Base-by-base conservation (phyloP, 2,888 invertebrate species). In the Theretra japonica region DNA sequence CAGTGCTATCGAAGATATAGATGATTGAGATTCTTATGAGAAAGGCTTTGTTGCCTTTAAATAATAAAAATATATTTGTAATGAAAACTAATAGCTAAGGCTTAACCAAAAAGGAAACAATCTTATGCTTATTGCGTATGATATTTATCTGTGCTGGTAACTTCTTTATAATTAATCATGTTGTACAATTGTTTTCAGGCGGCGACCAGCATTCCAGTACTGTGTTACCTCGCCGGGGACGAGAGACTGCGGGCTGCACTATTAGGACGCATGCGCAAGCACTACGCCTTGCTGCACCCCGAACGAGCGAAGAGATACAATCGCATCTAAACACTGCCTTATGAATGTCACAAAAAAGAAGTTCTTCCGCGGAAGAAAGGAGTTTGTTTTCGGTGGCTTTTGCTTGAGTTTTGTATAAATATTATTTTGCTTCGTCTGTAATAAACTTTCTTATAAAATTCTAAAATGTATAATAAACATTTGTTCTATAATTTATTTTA, bases 161-260 rank as follows among this genome's bases (percentile, higher is more conserved):
- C 7, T 62, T 1, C 21, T 33, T 62, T 41, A 15, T 59, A 2
- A 28, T 59, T 19, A 19, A 30, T 25, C 5, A 28, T 15, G 5
- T 59, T 17, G 59, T 17, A 59, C 30, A 28, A 41, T 15, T 62
- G 76, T 23, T 87, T 87, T 60, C 81, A 95, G 95, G 94, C 94
- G 69, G 93, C 95, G 28, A 93, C 95, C 15, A 89, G 94, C 75
- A 82, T 95, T 70, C 95, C 95, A 57, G 92, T 95, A 65, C 80
- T 95, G 21, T 92, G 93, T 78, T 95, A 92, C 80, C 82, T 95
- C 71, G 87, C 89, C 5, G 88, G 87, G 23, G 95, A 95, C 71
- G 92, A 94, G 72, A 85, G 95, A 58, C 83, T 95, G 3, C 88
- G 95, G 19, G 94, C 94, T 48, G 95, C 95, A 19, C 82, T 95